Percentiles rank a stretch among this genome's conserved stretches.
Conservation (phyloP, 2,888 invertebrate genomes). For the Nomada goodeniana region DNA sequence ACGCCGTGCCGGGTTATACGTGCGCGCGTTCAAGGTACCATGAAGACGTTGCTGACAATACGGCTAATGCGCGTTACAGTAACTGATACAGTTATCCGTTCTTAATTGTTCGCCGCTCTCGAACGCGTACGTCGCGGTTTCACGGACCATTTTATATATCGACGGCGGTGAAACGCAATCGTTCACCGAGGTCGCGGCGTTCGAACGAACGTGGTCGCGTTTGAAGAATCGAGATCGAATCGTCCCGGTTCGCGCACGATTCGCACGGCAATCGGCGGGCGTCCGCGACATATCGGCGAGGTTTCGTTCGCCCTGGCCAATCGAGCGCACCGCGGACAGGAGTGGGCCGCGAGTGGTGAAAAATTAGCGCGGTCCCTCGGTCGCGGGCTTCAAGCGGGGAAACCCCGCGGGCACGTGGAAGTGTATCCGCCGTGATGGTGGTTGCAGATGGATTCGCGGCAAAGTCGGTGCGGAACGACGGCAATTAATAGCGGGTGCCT, state of each 20-base stretch:
- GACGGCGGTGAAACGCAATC: slow-evolving; percentile 45
- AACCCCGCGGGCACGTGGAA: slow-evolving; percentile 68
- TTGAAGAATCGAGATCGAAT: no score
- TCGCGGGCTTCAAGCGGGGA: slow-evolving; percentile 66
- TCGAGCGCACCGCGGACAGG: slow-evolving; percentile 12
- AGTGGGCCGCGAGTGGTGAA: slow-evolving; percentile 44
- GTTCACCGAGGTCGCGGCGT: no score
- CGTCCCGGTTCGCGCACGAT: not conserved
- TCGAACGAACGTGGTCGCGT: no score
- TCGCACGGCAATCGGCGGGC: not conserved
- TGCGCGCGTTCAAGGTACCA: slow-evolving; percentile 33
- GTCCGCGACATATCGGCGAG: no score
- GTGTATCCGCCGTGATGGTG: slow-evolving; percentile 63
- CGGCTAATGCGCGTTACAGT: slow-evolving; percentile 61
- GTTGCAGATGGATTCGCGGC: slow-evolving; percentile 79
- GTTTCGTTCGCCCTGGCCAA: not conserved
- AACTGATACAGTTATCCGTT: slow-evolving; percentile 68
- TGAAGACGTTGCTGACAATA: slow-evolving; percentile 64
- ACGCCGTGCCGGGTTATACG: slow-evolving; percentile 33
- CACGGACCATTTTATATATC: slow-evolving; percentile 43
- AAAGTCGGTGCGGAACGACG: slow-evolving; percentile 81
- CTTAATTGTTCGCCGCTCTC: slow-evolving; percentile 58
- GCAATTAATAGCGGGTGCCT: slow-evolving; percentile 82
- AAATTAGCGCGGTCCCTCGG: slow-evolving; percentile 64
- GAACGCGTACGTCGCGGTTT: slow-evolving; percentile 52